Evolutionary conservation across 2,113 vertebrate species (phyloP).

Genomic region (Mesembrinibis cayennensis): DNA sequence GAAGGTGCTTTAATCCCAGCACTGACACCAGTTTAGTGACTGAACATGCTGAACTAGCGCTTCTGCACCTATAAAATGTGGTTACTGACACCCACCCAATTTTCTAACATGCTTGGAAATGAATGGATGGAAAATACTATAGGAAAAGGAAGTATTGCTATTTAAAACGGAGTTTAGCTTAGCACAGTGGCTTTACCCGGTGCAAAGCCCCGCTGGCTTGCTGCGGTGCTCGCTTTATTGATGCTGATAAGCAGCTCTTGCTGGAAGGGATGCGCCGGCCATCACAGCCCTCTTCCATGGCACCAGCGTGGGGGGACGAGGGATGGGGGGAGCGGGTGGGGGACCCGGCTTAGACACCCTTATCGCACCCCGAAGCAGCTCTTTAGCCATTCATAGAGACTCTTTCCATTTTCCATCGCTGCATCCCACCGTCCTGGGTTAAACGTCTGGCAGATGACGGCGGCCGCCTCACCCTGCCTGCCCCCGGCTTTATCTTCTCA

Average conservation of each 20-base stretch:
- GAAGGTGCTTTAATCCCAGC: neutral
- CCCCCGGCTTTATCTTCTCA: neutral
- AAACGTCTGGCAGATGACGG: neutral
- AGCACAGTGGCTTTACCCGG: neutral
- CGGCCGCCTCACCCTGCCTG: neutral
- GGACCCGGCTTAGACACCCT: neutral
- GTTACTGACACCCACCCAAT: slow-evolving; percentile 12
- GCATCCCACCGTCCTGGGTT: rapidly evolving
- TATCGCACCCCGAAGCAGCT: rapidly evolving
- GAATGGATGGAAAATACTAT: neutral
- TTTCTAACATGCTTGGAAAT: neutral
- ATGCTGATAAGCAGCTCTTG: neutral
- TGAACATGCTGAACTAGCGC: neutral
- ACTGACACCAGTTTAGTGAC: neutral
- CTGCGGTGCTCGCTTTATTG: rapidly evolving
- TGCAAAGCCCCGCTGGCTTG: neutral
- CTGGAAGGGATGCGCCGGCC: rapidly evolving
- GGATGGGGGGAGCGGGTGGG: too few species aligned
- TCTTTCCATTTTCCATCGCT: rapidly evolving
- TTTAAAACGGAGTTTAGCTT: neutral
- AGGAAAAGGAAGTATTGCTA: neutral
- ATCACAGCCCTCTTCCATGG: rapidly evolving
- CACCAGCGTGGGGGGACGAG: neutral
- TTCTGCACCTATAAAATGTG: neutral
- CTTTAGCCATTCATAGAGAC: rapidly evolving